These are phyloP conservation scores for Acanthosepion lycidas DNA, from an alignment of 2,888 invertebrate species.

Conservation along the genomic window DNA sequence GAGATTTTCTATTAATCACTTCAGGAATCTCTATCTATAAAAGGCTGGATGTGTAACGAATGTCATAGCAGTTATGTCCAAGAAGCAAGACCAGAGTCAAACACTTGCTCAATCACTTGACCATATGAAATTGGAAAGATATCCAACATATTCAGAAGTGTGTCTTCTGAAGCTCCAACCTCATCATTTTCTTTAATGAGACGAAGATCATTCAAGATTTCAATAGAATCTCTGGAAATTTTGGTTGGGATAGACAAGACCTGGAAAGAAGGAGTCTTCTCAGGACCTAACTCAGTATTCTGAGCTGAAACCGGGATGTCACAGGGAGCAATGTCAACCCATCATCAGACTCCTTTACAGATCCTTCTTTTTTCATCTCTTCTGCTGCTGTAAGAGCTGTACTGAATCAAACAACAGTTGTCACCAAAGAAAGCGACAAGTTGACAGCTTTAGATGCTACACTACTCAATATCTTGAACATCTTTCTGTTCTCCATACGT, in stretches of 20 bases:
- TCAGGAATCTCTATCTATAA: too few relatives aligned
- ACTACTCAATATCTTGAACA: too few relatives aligned
- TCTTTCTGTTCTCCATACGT: too few relatives aligned
- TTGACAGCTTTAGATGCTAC: too few relatives aligned
- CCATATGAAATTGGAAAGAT: conserved; percentile 99
- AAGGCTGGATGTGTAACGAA: too few relatives aligned
- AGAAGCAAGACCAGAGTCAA: background rate
- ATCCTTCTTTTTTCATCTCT: too few relatives aligned
- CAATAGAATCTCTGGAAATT: conserved; percentile 99
- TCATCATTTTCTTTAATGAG: conserved; percentile 89
- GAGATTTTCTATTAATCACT: too few relatives aligned
- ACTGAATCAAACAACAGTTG: too few relatives aligned
- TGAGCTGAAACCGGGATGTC: conserved; percentile 98
- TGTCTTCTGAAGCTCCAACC: conserved; percentile 99
- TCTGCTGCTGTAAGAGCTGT: too few relatives aligned
- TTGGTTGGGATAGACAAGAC: conserved; percentile 99
- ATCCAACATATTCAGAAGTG: conserved; percentile 99
- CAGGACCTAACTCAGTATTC: conserved; percentile 98
- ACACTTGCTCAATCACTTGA: conserved; percentile 87
- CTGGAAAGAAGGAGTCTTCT: conserved; percentile 99
- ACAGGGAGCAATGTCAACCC: conserved; percentile 90
- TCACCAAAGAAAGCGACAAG: too few relatives aligned
- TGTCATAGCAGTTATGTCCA: too few relatives aligned
- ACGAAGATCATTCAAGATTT: conserved; percentile 89
- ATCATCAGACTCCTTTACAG: too few relatives aligned